These are phyloP conservation scores for Carettochelys insculpta DNA, from an alignment of 2,113 vertebrate species.

Conservation along the genomic window DNA sequence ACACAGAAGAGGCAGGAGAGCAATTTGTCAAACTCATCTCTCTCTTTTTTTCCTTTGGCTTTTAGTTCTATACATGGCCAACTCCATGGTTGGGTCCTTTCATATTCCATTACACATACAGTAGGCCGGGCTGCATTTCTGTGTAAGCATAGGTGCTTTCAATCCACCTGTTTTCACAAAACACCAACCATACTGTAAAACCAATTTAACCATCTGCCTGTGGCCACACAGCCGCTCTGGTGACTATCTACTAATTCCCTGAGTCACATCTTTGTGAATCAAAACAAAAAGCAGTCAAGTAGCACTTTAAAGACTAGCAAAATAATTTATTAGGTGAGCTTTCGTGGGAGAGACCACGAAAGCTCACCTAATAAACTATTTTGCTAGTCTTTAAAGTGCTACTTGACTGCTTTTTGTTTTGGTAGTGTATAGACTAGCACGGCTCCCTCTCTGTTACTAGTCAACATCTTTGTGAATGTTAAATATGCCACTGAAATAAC, in stretches of 20 bases:
- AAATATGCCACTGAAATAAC: background rate
- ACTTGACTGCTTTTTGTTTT: no score
- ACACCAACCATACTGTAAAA: background rate
- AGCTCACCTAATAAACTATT: no score
- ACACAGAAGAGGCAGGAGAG: background rate
- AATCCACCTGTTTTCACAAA: background rate
- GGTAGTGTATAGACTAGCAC: no score
- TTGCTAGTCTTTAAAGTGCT: no score
- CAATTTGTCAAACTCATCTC: background rate
- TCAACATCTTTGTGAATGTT: no score
- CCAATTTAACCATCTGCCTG: background rate
- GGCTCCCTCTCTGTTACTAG: no score
- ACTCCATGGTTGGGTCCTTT: background rate
- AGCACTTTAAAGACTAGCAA: no score
- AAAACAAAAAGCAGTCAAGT: no score
- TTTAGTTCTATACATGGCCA: background rate
- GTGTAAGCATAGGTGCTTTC: background rate
- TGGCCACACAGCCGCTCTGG: background rate
- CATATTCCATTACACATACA: no score
- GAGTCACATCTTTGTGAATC: background rate
- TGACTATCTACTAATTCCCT: background rate
- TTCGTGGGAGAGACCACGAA: no score
- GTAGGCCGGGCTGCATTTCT: background rate
- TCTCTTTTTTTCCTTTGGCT: no score
- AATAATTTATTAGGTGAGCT: no score